Base-by-base conservation (phyloP, 2,888 invertebrate genomes). In the Cryptophagus acutangulus region DNA sequence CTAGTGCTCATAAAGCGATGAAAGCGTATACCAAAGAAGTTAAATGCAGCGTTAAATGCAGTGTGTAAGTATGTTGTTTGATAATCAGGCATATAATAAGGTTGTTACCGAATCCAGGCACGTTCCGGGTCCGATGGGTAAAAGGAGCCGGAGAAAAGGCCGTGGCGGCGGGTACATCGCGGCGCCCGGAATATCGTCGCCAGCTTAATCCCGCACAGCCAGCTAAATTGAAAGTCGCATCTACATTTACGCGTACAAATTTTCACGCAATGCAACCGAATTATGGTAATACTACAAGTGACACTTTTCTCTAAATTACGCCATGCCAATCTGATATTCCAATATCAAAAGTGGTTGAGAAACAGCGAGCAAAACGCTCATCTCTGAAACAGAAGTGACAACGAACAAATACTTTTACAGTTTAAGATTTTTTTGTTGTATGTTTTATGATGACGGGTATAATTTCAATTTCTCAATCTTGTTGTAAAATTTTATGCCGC, bases 141-240 rank as follows among this genome's bases (percentile, higher is more conserved):
- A 31, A 31, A 16, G 16, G 31, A 13, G 31, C 31, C 31, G 31
- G 29, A 12, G 10, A 16, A 31, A 31, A 41, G 39, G 44, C 39
- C 40, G 45, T 37, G 46, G 43, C 49, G 41, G 44, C 40, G 43
- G 16, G 16, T 15, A n/a, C n/a, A n/a, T 31, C 44, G 51, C 49
- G 65, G 65, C 68, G 69, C 68, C 69, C 63, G 65, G 68, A 67
- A 64, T 59, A 57, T 64, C 65, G 69, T 66, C 69, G 69, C 68
- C 68, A 67, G 52, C 65, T 65, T 69, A 69, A 66, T 68, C 69
- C 67, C 58, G 63, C 66, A 62, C 64, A 61, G 59, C 57, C 61
- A 46, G 54, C 62, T 62, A 65, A 65, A 65, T 65, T 66, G 65
- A 65, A 66, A 65, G 62, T 64, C 66, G 58, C 66, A 61, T 63